Percentiles rank a stretch among this genome's conserved stretches.
Evolutionary conservation across 2,113 vertebrate genomes (phyloP).

Genomic region (Pavo muticus): DNA sequence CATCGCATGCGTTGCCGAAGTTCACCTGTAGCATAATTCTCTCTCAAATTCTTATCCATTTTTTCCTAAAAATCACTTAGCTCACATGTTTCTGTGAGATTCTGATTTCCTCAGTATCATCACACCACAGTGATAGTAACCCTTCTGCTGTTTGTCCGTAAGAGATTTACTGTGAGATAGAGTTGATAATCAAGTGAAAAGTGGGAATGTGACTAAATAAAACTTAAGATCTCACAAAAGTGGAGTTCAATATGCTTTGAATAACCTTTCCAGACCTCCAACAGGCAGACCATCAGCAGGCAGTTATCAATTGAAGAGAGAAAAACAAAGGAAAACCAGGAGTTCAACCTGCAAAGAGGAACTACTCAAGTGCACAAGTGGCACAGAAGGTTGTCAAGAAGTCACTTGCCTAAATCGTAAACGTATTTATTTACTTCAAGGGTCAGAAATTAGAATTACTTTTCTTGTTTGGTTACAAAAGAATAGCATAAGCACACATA

Average conservation of each 20-base stretch:
- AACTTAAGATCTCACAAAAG: background rate
- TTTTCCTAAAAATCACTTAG: background rate
- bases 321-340: background rate
- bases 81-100: background rate
- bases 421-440: background rate
- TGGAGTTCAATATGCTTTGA: background rate
- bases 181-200: background rate
- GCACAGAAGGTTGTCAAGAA: background rate
- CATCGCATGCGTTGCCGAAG: background rate
- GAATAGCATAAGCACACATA: background rate
- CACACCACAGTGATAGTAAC: background rate
- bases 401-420: background rate
- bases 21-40: background rate
- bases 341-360: background rate
- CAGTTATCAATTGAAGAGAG: background rate
- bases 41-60: background rate
- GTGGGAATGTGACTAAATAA: background rate
- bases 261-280: background rate
- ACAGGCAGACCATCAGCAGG: background rate
- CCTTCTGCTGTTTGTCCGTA: background rate
- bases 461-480: background rate
- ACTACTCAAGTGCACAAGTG: background rate
- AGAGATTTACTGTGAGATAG: background rate
- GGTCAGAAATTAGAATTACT: background rate
- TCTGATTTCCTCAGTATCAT: background rate